These are phyloP conservation scores for Clivina fossor DNA, from an alignment of 2,888 invertebrate species.

Conservation along the genomic window DNA sequence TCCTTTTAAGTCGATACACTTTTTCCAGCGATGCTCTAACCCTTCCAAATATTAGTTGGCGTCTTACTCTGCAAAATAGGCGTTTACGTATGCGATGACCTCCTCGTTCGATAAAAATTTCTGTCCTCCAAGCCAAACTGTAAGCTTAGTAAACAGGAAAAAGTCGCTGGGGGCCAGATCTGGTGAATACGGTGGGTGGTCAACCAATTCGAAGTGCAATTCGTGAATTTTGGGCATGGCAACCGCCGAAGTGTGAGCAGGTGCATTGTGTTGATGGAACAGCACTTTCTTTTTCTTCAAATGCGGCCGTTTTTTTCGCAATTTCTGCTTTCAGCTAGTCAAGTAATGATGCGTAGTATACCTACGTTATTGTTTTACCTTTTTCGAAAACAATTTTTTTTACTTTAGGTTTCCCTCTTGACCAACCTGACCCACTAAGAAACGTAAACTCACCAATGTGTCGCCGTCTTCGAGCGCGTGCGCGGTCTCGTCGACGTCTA, in stretches of 20 bases:
- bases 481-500: too few species aligned
- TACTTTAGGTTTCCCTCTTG: too few species aligned
- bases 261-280: background rate
- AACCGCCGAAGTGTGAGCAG: background rate
- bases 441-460: too few species aligned
- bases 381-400: too few species aligned
- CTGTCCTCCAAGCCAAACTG: background rate
- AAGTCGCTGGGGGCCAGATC: constrained; percentile 8
- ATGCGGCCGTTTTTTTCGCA: background rate
- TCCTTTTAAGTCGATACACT: too few species aligned
- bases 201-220: background rate
- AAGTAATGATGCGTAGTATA: too few species aligned
- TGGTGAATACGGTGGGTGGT: constrained; percentile 3
- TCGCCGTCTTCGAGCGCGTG: too few species aligned
- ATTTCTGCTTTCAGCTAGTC: too few species aligned
- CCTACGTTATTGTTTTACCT: too few species aligned
- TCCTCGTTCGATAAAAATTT: background rate
- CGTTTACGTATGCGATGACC: background rate
- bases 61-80: background rate
- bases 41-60: background rate
- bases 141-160: constrained; percentile 1
- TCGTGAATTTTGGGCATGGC: background rate
- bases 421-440: too few species aligned
- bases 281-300: background rate
- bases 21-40: background rate